Evolutionary conservation across 2,888 invertebrate species (phyloP).

Genomic region (Eledone cirrhosa): DNA sequence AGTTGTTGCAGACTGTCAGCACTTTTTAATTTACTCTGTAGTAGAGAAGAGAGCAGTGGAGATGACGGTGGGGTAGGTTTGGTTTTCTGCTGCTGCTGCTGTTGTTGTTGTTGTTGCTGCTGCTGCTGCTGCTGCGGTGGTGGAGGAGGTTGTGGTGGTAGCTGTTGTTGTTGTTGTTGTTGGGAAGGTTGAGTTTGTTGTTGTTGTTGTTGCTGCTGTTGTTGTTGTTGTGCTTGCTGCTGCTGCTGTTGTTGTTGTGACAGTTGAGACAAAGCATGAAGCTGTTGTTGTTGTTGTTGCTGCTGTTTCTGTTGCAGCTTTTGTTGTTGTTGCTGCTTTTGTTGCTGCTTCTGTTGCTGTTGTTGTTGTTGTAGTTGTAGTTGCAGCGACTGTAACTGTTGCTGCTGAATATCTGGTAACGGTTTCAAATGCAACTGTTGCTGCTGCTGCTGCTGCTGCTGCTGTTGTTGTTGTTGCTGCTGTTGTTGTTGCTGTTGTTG

Average conservation of each 20-base stretch:
- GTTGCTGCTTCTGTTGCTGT: background rate
- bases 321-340: background rate
- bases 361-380: background rate
- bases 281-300: background rate
- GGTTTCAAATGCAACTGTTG: background rate
- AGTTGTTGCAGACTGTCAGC: conserved; percentile 51
- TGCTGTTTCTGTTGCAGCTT: background rate
- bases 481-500: background rate
- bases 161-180: conserved; percentile 1
- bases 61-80: conserved; percentile 63
- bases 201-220: background rate
- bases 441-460: background rate
- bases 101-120: background rate
- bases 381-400: background rate
- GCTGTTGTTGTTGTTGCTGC: background rate
- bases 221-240: background rate
- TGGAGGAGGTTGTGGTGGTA: background rate
- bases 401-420: background rate
- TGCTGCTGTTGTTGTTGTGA: background rate
- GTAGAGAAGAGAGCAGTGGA: conserved; percentile 82
- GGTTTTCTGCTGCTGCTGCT: conserved; percentile 33
- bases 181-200: background rate
- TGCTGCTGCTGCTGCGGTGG: background rate
- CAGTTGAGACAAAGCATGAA: conserved; percentile 4
- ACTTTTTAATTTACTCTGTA: conserved; percentile 73